phyloP scores from a whole-genome alignment of 2,113 vertebrate genomes.

The cattle (Bos taurus) region ARS-UCD2.0 NC_037333.1:88131001-88131500 shows the following conservation, averaged over 20 bases:
- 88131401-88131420: neutral
- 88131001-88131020: neutral
- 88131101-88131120: neutral
- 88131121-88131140: fast-evolving
- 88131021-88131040: neutral
- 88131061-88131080: neutral
- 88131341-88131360: neutral
- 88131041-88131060: neutral
- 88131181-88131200: neutral
- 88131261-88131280: neutral
- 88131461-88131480: neutral
- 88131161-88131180: neutral
- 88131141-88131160: neutral
- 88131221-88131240: neutral
- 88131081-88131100: neutral
- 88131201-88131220: neutral
- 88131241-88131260: neutral
- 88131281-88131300: neutral
- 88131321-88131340: neutral
- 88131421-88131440: neutral
- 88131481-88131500: neutral
- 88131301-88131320: neutral
- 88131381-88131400: neutral
- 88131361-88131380: neutral
- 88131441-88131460: neutral